Base-by-base conservation (phyloP, 2,113 vertebrate genomes). In the Misgurnus mizolepis region DNA sequence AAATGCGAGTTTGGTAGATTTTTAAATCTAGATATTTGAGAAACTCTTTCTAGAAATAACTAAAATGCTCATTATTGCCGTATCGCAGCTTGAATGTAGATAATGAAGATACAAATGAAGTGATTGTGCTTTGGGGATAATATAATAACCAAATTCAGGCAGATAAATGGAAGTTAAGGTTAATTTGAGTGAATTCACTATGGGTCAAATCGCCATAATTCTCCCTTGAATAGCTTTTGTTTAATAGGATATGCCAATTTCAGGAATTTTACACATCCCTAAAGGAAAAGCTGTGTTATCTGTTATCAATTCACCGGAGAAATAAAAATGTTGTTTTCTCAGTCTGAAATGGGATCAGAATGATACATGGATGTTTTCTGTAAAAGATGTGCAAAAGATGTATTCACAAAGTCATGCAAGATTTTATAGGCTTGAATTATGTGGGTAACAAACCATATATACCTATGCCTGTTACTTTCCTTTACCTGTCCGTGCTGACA, bases 1-100 rank as follows among this genome's bases (percentile, higher is more conserved):
- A 91, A 90, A 89, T 90, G 60, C 18, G 18, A 80, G 79, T 84
- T 83, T 65, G 87, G 90, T 89, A 90, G 80, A 92, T 92, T 88
- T 91, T 84, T 56, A 80, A 86, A 85, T 91, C 83, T 68, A 86
- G 86, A 86, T 76, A 84, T 87, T 75, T 88, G 84, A 82, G 80
- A 80, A 86, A 86, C 69, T 22, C 84, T 78, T 80, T 84, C 78
- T 18, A 74, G 69, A 77, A 82, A 80, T 83, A 88, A 84, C 80
- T 17, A 80, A 77, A 87, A 82, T 81, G 73, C 88, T 88, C 88
- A 88, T 89, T 89, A 89, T 82, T 75, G 81, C 64, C 81, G 80
- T 79, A 87, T 83, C 89, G 85, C 82, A 86, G 75, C 80, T 81
- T 58, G 41, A 90, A 88, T 83, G 84, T 83, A 83, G 78, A 86